phyloP scores from a whole-genome alignment of 2,888 invertebrate species.

The Cryptus viduatorius region DNA sequence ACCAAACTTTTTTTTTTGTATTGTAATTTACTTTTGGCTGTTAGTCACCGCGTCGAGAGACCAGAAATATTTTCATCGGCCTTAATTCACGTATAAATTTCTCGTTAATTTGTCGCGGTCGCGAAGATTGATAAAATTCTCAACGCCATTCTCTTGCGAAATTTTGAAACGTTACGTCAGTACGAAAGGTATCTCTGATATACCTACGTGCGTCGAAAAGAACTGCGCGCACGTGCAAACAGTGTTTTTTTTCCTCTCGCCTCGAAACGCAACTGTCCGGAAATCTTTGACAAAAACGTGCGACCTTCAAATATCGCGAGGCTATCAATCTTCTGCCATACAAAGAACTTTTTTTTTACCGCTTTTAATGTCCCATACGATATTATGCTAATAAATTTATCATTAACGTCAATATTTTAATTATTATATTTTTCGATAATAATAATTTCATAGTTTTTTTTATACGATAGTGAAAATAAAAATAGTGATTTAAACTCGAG shows the following conservation, averaged over 20 bases:
- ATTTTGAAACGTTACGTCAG: slow-evolving; percentile 11
- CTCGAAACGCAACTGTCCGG: neutral
- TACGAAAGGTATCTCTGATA: neutral
- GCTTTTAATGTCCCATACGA: neutral
- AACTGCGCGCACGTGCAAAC: slow-evolving; percentile 15
- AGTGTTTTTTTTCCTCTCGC: neutral
- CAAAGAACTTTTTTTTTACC: slow-evolving; percentile 4
- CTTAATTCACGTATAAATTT: slow-evolving; percentile 3
- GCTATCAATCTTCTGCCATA: neutral
- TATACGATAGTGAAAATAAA: too few species aligned
- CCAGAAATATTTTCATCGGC: neutral
- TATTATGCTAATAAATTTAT: too few species aligned
- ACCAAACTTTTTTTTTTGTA: slow-evolving; percentile 3
- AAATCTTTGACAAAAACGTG: slow-evolving; percentile 16
- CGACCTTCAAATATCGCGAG: neutral
- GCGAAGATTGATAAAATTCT: slow-evolving; percentile 18
- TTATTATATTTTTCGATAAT: too few species aligned
- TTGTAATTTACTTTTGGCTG: neutral
- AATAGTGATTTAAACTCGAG: too few species aligned
- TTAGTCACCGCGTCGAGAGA: neutral
- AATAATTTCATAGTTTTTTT: too few species aligned
- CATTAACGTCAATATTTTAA: too few species aligned
- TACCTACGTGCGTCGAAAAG: neutral
- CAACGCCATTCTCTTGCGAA: neutral
- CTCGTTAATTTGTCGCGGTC: slow-evolving; percentile 10